Percentiles rank a stretch among this genome's conserved stretches.
These are phyloP conservation scores for Chrysotoxum bicinctum DNA, from an alignment of 2,888 invertebrate genomes.

Conservation along the genomic window DNA sequence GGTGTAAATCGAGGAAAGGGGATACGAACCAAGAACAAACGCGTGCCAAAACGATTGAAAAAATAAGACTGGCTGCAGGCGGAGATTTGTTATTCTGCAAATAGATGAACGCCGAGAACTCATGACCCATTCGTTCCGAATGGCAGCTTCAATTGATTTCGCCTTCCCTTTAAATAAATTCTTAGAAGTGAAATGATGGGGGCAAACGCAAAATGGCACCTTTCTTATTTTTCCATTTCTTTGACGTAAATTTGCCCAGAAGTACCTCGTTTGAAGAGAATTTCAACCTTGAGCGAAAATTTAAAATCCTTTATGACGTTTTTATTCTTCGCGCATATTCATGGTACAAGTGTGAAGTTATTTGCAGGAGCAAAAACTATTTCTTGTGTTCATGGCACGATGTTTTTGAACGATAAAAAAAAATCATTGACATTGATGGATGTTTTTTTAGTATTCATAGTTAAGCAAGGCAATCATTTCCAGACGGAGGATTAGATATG, in stretches of 20 bases:
- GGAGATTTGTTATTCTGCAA: constrained; percentile 30
- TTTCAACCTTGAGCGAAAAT: not conserved
- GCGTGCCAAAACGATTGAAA: constrained; percentile 47
- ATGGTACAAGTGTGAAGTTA: constrained; percentile 7
- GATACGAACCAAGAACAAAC: constrained; percentile 36
- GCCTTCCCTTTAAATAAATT: not conserved
- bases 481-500: constrained; percentile 25
- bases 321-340: not conserved
- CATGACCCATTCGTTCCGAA: constrained; percentile 27
- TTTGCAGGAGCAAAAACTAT: not conserved
- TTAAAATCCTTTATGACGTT: constrained; percentile 11
- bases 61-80: constrained; percentile 6
- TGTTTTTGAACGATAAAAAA: not conserved
- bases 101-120: constrained; percentile 33
- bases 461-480: constrained; percentile 45
- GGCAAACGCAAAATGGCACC: constrained; percentile 3
- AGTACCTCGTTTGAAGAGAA: constrained; percentile 24
- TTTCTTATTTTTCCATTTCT: not conserved
- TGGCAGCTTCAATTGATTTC: constrained; percentile 48
- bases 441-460: constrained; percentile 44
- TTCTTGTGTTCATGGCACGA: not conserved
- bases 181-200: not conserved
- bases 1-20: not conserved
- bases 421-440: constrained; percentile 36
- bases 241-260: not conserved